A percentile compares a stretch with the other conserved stretches of the same genome.
phyloP scores from a whole-genome alignment of 2,113 vertebrate species.

The Gallinago jamesoni region DNA sequence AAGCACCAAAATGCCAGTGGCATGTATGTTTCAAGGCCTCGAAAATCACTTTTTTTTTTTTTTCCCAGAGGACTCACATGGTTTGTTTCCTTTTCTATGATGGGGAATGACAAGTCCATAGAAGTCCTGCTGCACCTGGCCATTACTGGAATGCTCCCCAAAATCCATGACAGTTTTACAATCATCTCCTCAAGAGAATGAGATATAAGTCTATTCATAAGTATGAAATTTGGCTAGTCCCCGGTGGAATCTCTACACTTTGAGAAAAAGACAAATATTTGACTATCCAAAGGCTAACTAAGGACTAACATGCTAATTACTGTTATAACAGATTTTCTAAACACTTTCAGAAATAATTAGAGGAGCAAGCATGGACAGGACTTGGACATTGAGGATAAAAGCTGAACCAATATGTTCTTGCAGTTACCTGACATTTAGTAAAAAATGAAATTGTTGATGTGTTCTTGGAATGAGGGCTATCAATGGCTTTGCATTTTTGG shows the following conservation, averaged over 20 bases:
- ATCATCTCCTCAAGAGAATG: background rate
- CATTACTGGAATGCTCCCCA: background rate
- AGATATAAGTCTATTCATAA: background rate
- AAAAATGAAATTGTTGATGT: rapidly evolving
- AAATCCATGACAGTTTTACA: background rate
- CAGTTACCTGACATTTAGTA: background rate
- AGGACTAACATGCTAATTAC: background rate
- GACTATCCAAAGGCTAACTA: conserved; percentile 21
- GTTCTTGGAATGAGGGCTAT: background rate
- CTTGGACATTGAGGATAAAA: background rate
- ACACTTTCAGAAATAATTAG: conserved; percentile 35
- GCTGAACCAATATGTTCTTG: background rate
- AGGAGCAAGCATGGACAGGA: rapidly evolving
- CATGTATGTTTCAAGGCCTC: background rate
- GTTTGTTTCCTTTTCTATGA: background rate
- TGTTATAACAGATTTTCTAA: conserved; percentile 13
- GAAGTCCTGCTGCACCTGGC: background rate
- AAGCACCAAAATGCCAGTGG: background rate
- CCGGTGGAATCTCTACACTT: background rate
- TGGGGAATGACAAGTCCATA: background rate
- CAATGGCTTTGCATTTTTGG: background rate
- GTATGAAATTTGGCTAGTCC: background rate
- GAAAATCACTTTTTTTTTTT: rapidly evolving
- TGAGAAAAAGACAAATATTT: conserved; percentile 33
- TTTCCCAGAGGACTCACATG: rapidly evolving